These are phyloP conservation scores for Argyra leucocephala DNA, from an alignment of 2,888 invertebrate genomes.

Conservation along the genomic window DNA sequence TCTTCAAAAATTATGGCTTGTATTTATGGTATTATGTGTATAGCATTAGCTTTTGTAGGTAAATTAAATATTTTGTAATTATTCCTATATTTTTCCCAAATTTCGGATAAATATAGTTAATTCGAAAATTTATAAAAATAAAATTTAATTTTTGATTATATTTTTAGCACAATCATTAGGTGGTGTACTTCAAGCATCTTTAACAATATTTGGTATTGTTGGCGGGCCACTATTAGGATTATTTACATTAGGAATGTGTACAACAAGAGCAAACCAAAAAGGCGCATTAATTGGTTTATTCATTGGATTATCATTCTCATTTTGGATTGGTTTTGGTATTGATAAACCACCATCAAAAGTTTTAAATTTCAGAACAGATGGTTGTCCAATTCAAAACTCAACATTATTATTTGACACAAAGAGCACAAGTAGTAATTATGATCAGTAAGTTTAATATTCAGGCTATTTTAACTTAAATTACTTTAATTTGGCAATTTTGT, in stretches of 20 bases:
- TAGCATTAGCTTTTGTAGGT: conserved; percentile 72
- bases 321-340: conserved; percentile 79
- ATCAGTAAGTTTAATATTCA: conserved; percentile 13
- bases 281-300: conserved; percentile 61
- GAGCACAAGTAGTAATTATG: conserved; percentile 22
- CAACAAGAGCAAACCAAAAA: conserved; percentile 60
- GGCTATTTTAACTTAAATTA: no score
- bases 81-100: conserved; percentile 66
- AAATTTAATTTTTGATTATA: conserved; percentile 31
- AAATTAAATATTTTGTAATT: conserved; percentile 46
- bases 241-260: conserved; percentile 78
- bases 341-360: conserved; percentile 55
- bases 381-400: conserved; percentile 41
- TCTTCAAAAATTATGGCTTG: conserved; percentile 61
- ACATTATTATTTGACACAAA: conserved; percentile 19
- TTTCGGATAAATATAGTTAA: neutral
- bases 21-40: conserved; percentile 62
- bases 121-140: neutral
- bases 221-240: conserved; percentile 80
- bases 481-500: no score
- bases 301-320: conserved; percentile 54
- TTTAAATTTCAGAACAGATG: conserved; percentile 51
- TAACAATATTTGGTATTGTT: conserved; percentile 78
- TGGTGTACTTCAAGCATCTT: conserved; percentile 75
- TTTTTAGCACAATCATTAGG: conserved; percentile 64